Base-by-base conservation (phyloP, 2,888 invertebrate genomes). In the Polydrusus cervinus region DNA sequence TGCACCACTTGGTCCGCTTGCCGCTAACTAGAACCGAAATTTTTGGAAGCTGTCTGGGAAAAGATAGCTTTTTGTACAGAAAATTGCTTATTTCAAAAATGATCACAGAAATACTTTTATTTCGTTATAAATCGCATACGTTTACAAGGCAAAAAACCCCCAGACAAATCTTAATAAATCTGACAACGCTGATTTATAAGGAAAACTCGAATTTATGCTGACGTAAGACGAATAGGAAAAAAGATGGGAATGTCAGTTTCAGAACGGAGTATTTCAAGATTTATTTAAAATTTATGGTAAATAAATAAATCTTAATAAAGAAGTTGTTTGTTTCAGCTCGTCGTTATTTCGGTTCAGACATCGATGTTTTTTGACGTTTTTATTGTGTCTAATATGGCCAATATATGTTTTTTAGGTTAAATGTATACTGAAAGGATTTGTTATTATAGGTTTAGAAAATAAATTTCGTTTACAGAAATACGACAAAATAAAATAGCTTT, bases 271-370 rank as follows among this genome's bases (percentile, higher is more conserved):
- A 71, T 45, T 57, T 43, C 69, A 34, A 73, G 73, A 76, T 76
- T 72, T 76, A 76, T 76, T 70, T 73, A 65, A 76, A 73, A 76
- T 76, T 76, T 76, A 76, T 76, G 76, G 73, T 76, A 73, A 76
- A 76, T 76, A 76, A 76, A 76, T 76, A 72, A 76, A 76, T 76
- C 76, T 76, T 72, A 76, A 72, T 76, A 76, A 76, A 76, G 68
- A 43, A 68, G 69, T 76, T 76, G 72, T 72, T 76, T 76, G 76
- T 72, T 76, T 76, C 73, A 76, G 66, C 34, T 55, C 40, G 74
- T 45, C 11, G 9, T 34, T 34, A 38, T 60, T 55, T 38, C 51
- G 57, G 51, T 45, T 38, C 49, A 70, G 55, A 70, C 64, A 38
- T 70, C 70, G 60, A 74, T 74, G 64, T 69, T 51, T 65, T 74